Conservation (phyloP, 2,888 invertebrate species). For the Andrena praecox region DNA sequence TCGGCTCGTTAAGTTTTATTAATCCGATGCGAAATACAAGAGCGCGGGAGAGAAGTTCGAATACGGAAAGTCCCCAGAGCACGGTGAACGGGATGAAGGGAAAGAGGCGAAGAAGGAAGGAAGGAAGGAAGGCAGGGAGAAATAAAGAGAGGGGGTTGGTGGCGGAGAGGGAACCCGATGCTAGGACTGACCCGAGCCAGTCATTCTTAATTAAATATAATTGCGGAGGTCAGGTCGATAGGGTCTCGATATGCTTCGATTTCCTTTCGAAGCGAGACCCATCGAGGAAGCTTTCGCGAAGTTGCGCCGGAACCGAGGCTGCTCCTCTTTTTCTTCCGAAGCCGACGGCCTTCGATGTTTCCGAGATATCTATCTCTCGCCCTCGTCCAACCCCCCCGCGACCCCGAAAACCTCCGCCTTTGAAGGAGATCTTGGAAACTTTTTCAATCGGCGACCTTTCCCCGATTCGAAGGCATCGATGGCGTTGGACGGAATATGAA, state of each 20-base stretch:
- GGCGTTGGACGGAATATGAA: constrained; percentile 61
- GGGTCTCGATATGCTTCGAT: constrained; percentile 52
- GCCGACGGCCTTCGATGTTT: constrained; percentile 68
- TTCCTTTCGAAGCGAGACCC: constrained; percentile 45
- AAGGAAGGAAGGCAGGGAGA: neutral
- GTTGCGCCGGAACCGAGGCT: constrained; percentile 21
- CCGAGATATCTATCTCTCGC: constrained; percentile 69
- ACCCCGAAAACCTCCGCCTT: constrained; percentile 36
- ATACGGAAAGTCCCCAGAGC: constrained; percentile 48
- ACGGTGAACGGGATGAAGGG: constrained; percentile 9
- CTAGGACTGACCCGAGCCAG: constrained; percentile 47
- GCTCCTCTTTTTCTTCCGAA: constrained; percentile 53
- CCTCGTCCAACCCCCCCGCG: neutral
- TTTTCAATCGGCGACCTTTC: constrained; percentile 78
- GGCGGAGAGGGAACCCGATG: constrained; percentile 9
- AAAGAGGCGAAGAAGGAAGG: neutral
- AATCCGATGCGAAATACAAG: constrained; percentile 68
- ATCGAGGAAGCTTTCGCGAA: constrained; percentile 41
- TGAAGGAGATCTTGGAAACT: constrained; percentile 72
- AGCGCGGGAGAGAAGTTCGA: constrained; percentile 35
- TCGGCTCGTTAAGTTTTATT: constrained; percentile 73
- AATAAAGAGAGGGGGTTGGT: constrained; percentile 1
- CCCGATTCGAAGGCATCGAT: constrained; percentile 44
- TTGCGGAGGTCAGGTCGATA: constrained; percentile 52
- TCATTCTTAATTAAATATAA: constrained; percentile 73